These are phyloP conservation scores for Archilochus colubris DNA, from an alignment of 2,113 vertebrate genomes.

Conservation along the genomic window DNA sequence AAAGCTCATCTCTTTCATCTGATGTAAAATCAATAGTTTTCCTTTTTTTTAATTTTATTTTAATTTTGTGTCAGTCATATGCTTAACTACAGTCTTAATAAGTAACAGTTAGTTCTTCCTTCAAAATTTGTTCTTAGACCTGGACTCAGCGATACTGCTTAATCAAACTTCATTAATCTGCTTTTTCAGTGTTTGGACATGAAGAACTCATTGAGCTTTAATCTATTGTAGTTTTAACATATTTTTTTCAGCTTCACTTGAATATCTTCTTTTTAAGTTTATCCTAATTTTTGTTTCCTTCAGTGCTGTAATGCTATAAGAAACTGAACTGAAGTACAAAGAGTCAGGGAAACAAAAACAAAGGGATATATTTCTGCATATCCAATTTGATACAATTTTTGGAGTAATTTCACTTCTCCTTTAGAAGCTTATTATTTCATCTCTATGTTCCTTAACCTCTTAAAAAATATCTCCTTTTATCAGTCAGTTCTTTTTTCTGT, in stretches of 20 bases:
- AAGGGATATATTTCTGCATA: background rate
- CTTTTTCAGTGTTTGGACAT: background rate
- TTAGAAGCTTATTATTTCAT: background rate
- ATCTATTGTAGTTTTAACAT: background rate
- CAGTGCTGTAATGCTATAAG: background rate
- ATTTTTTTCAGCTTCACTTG: background rate
- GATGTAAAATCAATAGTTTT: background rate
- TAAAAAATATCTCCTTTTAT: background rate
- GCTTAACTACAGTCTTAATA: background rate
- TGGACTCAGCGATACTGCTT: background rate
- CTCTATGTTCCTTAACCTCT: background rate
- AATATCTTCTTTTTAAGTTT: background rate
- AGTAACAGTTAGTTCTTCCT: background rate
- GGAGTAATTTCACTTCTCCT: background rate
- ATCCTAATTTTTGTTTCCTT: background rate
- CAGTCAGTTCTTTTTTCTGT: background rate
- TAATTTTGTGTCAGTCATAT: background rate
- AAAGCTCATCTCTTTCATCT: background rate
- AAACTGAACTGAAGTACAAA: background rate
- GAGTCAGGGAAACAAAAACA: background rate
- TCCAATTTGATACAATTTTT: background rate
- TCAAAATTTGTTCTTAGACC: background rate
- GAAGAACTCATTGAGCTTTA: background rate
- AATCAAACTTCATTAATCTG: background rate
- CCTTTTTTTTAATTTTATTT: too few relatives aligned